phyloP scores from a whole-genome alignment of 2,888 invertebrate genomes.

The Sicus ferrugineus region DNA sequence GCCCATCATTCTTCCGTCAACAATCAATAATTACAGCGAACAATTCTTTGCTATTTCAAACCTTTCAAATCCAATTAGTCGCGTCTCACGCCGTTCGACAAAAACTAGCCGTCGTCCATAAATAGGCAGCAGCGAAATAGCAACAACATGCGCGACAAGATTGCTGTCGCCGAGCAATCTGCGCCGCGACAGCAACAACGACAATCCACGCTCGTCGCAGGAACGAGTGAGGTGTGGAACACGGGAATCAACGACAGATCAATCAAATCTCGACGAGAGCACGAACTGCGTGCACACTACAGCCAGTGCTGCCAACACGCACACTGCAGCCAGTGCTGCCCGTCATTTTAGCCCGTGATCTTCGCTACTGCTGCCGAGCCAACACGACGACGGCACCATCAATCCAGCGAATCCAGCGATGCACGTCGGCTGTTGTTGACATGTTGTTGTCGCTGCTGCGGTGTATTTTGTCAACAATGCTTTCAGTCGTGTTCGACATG shows the following conservation, averaged over 20 bases:
- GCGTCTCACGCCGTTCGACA: slow-evolving; percentile 47
- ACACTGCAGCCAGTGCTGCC: too few species aligned
- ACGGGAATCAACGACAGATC: slow-evolving; percentile 26
- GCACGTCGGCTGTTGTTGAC: too few species aligned
- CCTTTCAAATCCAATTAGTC: slow-evolving; percentile 50
- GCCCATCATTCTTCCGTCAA: slow-evolving; percentile 22
- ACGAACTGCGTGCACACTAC: neutral
- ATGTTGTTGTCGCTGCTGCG: slow-evolving; percentile 21
- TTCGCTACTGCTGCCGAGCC: too few species aligned
- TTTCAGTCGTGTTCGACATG: slow-evolving; percentile 37
- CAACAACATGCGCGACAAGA: slow-evolving; percentile 31
- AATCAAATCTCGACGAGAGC: slow-evolving; percentile 12
- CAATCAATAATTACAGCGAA: slow-evolving; percentile 47
- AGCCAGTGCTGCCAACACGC: too few species aligned
- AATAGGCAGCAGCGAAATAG: slow-evolving; percentile 47
- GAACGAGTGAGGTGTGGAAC: neutral
- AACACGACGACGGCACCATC: neutral
- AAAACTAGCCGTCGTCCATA: slow-evolving; percentile 46
- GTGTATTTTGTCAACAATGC: slow-evolving; percentile 38
- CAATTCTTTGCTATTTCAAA: slow-evolving; percentile 48
- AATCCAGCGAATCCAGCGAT: neutral
- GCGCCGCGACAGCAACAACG: slow-evolving; percentile 6
- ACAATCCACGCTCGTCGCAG: neutral
- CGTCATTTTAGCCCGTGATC: too few species aligned
- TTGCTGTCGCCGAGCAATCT: slow-evolving; percentile 5